Base-by-base conservation (phyloP, 2,888 invertebrate species). In the Brenthis hecate region DNA sequence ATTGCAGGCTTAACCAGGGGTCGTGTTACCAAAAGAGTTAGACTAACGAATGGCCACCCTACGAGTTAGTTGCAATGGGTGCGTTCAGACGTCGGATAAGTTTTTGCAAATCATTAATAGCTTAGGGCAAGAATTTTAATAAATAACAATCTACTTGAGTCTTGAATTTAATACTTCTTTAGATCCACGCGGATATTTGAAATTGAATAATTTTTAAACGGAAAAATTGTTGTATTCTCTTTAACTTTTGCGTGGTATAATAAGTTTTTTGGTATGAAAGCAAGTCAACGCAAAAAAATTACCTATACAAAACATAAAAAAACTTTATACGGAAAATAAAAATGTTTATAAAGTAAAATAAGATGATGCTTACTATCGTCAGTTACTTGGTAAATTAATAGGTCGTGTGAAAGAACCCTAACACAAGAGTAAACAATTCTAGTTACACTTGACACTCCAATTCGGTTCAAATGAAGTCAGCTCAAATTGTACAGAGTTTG, bases 21-120 rank as follows among this genome's bases (percentile, higher is more conserved):
- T 92, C 89, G 88, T 85, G 88, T 92, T 89, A 90, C 90, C 91
- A 91, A 92, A 90, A 92, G 92, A 92, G 92, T 92, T 91, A 86
- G 83, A 83, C 89, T 92, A 92, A 92, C 91, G 91, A 92, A 91
- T 88, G 83, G 85, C 81, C 83, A 81, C 90, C 89, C 91, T 81
- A 55, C 61, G 55, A 48, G 56, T 61, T 61, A 61, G 63, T 50
- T 68, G 60, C 77, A 72, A 75, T 65, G 68, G 74, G 77, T 70
- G 66, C 51, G 54, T 66, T 70, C 68, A 80, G 79, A 64, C 48
- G 62, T 48, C 56, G 47, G 19, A 14, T 50, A 16, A 48, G 54
- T 23, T 62, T 55, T 61, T 60, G 62, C 53, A 48, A 66, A 66
- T 69, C 60, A 62, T 62, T 62, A 16, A 19, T 19, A 62, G 53